Percentiles rank a stretch among this genome's conserved stretches.
phyloP scores from a whole-genome alignment of 2,888 invertebrate genomes.

The Drosophila helvetica region DNA sequence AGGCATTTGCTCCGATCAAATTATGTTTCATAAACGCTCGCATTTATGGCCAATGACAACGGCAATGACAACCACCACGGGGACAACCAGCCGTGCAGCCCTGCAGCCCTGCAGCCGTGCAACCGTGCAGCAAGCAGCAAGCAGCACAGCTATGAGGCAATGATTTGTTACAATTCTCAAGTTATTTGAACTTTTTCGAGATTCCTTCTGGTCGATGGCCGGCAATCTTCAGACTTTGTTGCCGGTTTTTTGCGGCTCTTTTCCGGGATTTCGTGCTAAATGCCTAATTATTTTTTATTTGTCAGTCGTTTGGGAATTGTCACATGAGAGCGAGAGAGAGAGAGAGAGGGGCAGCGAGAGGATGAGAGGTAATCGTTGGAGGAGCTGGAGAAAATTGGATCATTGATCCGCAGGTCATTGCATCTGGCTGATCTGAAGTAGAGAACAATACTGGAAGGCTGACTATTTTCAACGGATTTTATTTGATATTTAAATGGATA shows the following conservation, averaged over 20 bases:
- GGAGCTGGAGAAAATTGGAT: neutral
- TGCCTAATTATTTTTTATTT: constrained; percentile 49
- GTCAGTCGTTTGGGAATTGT: constrained; percentile 27
- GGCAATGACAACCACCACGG: neutral
- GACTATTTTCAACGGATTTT: too few species aligned
- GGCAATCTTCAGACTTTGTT: constrained; percentile 8
- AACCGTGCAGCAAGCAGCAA: neutral
- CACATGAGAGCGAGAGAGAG: too few species aligned
- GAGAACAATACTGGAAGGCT: too few species aligned
- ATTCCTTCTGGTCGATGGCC: constrained; percentile 33
- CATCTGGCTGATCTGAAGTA: too few species aligned
- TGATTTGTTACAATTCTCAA: constrained; percentile 82
- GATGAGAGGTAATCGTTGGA: neutral
- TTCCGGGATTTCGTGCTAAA: constrained; percentile 36
- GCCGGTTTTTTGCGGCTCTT: constrained; percentile 7
- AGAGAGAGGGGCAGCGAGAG: too few species aligned
- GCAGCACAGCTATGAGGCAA: constrained; percentile 51
- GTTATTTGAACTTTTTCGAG: constrained; percentile 70
- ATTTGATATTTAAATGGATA: too few species aligned
- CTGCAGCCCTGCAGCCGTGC: too few species aligned
- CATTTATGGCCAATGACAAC: constrained; percentile 76
- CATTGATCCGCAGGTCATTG: neutral
- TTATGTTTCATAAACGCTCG: constrained; percentile 83
- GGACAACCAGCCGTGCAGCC: too few species aligned
- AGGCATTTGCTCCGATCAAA: constrained; percentile 78